Conservation (phyloP, 2,888 invertebrate genomes). For the Euphydryas editha region DNA sequence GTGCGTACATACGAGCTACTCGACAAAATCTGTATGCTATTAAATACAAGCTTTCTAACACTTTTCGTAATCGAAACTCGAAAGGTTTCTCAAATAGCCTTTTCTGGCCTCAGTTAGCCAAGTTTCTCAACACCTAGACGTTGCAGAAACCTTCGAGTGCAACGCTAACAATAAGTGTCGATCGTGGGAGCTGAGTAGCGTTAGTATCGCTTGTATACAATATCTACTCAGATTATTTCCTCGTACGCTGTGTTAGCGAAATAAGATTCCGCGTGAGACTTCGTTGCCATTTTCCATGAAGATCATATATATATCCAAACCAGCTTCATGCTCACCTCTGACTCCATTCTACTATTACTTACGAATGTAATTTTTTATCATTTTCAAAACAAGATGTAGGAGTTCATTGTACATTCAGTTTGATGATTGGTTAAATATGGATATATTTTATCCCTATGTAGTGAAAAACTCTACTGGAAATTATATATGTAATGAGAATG, state of each 20-base stretch:
- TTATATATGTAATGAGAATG: too few species aligned
- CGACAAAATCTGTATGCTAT: constrained; percentile 49
- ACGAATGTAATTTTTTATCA: not conserved
- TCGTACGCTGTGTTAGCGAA: constrained; percentile 67
- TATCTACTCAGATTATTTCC: constrained; percentile 68
- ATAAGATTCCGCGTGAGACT: constrained; percentile 58
- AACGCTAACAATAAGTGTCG: constrained; percentile 74
- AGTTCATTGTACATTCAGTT: too few species aligned
- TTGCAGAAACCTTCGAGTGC: constrained; percentile 79
- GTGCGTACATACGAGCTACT: constrained; percentile 44
- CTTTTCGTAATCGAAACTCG: constrained; percentile 75
- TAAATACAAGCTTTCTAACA: constrained; percentile 66
- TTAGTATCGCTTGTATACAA: constrained; percentile 61
- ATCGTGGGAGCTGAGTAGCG: constrained; percentile 72
- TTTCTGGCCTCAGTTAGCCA: constrained; percentile 69
- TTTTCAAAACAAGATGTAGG: not conserved
- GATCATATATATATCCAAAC: constrained; percentile 23
- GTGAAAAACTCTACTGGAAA: too few species aligned
- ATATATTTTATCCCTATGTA: too few species aligned
- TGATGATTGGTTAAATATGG: too few species aligned
- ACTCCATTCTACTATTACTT: not conserved
- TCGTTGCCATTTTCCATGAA: constrained; percentile 51
- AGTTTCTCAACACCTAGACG: constrained; percentile 72
- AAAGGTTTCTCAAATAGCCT: constrained; percentile 76
- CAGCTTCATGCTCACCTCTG: constrained; percentile 28